Percentiles rank a stretch among this genome's conserved stretches.
Conservation (phyloP, 2,113 vertebrate species). For the Bettongia penicillata region DNA sequence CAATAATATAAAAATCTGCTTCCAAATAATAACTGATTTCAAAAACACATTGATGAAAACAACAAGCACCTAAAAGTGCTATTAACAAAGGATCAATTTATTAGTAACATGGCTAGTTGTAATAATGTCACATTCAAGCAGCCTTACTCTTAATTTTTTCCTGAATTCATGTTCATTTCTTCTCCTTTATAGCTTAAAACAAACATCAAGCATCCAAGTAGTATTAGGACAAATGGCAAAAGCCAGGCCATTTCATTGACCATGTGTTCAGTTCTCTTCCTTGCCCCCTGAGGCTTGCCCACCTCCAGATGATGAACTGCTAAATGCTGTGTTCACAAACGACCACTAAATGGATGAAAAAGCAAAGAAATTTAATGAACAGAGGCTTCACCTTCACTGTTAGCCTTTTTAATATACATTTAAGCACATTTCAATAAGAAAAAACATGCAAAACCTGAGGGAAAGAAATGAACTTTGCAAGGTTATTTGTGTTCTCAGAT, state of each 20-base stretch:
- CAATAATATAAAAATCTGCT: background rate
- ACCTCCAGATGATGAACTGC: fast-evolving
- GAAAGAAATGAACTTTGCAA: background rate
- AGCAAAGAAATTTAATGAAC: background rate
- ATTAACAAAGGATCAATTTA: background rate
- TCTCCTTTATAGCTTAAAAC: background rate
- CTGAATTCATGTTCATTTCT: background rate
- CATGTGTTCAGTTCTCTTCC: background rate
- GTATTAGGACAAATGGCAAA: fast-evolving
- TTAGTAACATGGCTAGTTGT: background rate
- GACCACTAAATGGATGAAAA: background rate
- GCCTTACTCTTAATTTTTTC: background rate
- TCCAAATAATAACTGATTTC: background rate
- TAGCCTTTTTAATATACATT: background rate
- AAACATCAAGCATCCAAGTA: background rate
- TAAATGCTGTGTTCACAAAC: background rate
- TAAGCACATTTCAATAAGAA: conserved; percentile 39
- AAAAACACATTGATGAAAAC: background rate
- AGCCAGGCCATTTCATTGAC: fast-evolving
- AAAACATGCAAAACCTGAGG: background rate
- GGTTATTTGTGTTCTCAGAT: background rate
- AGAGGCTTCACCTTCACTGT: conserved; percentile 15
- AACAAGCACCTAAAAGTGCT: background rate
- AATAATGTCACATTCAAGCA: background rate
- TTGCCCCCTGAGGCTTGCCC: fast-evolving